These are phyloP conservation scores for Achatina immaculata DNA, from an alignment of 1,140 invertebrate species.

Conservation along the genomic window DNA sequence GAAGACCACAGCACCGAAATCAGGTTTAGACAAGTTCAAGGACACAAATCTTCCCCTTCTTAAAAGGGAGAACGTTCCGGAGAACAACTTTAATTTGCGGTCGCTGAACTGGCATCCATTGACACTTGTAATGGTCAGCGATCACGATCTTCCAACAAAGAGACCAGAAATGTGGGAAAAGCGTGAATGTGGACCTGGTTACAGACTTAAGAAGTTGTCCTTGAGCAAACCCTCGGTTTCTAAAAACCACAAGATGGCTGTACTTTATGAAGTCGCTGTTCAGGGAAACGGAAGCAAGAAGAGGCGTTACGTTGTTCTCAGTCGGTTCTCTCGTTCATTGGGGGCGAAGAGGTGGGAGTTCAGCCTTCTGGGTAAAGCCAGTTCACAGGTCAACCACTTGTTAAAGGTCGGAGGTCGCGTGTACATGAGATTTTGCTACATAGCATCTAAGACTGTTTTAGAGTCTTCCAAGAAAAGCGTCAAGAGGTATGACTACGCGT, in stretches of 20 bases:
- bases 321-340: conserved; percentile 4
- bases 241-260: background rate
- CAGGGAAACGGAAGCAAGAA: background rate
- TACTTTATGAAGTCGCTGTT: conserved; percentile 22
- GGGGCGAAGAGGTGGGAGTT: background rate
- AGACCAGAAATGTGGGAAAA: background rate
- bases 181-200: conserved; percentile 1
- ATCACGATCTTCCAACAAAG: background rate
- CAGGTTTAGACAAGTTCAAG: conserved; percentile 15
- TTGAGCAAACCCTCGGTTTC: background rate
- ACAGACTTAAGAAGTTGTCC: conserved; percentile 2
- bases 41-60: conserved; percentile 35
- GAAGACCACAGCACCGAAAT: background rate
- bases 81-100: conserved; percentile 38
- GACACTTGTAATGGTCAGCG: background rate
- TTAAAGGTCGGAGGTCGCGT: conserved; percentile 9
- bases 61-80: conserved; percentile 45
- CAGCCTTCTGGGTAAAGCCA: background rate
- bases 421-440: background rate
- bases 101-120: conserved; percentile 23
- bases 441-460: background rate
- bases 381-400: background rate
- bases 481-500: conserved; percentile 30
- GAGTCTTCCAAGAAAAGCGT: background rate
- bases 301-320: conserved; percentile 13